Evolutionary conservation across 2,113 vertebrate genomes (phyloP), one percentile per base, ranked within the genome.

Genomic region (Colistium nudipinnis): DNA sequence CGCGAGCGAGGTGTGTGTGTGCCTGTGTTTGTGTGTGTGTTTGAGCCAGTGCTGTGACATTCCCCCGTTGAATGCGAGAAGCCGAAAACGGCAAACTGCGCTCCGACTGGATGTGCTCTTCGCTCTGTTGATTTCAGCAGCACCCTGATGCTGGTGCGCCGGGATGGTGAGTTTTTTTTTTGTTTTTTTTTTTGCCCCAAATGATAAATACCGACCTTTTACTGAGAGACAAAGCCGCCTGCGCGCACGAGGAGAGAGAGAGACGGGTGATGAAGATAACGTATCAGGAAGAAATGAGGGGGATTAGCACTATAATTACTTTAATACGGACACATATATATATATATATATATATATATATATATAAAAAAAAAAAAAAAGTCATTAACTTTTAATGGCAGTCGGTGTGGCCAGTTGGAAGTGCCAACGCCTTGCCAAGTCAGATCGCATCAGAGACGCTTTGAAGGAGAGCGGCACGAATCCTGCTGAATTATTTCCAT

Each of bases 11-110:
- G 35, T 17, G 63, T 43, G 28, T 31, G 17, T 4, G 24, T 33
- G 38, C 22, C 57, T 54, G 31, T 48, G 71, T 62, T 33, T 31
- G 24, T 57, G 78, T 70, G 72, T 60, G 71, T 66, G 65, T 77
- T 81, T 82, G 71, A 69, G 49, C 10, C 14, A 11, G 54, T 16
- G 61, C 57, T 82, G 88, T 52, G 79, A 91, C 61, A 91, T 90
- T 90, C 85, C 87, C 39, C 82, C 11, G 39, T 59, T 44, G 45
- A 52, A 48, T 81, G 90, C 25, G 70, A 91, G 79, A 57, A 84
- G 87, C 84, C 80, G 72, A 88, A n/a, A 79, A 70, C 80, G 69
- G 86, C 79, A 82, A 67, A 80, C 28, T 52, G 38, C 5, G 36
- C 53, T 66, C 70, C 25, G 68, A 69, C 54, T 61, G 41, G 67